phyloP scores from a whole-genome alignment of 2,113 vertebrate genomes.

The Chunga burmeisteri region DNA sequence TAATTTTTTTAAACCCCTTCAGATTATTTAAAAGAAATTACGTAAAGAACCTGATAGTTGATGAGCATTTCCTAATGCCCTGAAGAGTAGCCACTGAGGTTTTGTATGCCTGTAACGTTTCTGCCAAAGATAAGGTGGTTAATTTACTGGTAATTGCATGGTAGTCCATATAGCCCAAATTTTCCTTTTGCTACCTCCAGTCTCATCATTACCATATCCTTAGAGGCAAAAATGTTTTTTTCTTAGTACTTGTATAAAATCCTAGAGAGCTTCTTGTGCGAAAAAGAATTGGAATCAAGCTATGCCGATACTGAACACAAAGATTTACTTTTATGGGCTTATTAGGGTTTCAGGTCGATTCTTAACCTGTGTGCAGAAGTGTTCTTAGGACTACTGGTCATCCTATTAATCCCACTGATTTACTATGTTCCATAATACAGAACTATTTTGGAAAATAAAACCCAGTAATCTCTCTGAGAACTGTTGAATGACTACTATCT shows the following conservation, averaged over 20 bases:
- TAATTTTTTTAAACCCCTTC: not conserved
- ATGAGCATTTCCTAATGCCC: not conserved
- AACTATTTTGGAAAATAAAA: not conserved
- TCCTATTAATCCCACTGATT: not conserved
- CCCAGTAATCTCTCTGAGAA: not conserved
- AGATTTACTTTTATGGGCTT: not conserved
- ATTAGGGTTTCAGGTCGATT: not conserved
- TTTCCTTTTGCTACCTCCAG: accelerated
- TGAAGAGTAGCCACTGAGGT: not conserved
- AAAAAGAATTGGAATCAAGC: not conserved
- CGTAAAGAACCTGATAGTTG: not conserved
- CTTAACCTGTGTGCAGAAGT: not conserved
- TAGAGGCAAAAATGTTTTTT: not conserved
- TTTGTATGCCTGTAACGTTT: not conserved
- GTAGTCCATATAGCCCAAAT: accelerated
- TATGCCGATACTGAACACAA: not conserved
- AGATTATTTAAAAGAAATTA: not conserved
- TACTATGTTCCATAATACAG: not conserved
- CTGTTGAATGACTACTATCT: not conserved
- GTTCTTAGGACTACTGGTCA: not conserved
- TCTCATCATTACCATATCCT: not conserved
- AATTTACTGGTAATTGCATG: not conserved
- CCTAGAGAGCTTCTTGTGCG: not conserved
- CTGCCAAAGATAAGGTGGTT: not conserved
- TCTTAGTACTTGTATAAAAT: not conserved